phyloP scores from a whole-genome alignment of 2,888 invertebrate species.

The Gnatocerus cornutus region DNA sequence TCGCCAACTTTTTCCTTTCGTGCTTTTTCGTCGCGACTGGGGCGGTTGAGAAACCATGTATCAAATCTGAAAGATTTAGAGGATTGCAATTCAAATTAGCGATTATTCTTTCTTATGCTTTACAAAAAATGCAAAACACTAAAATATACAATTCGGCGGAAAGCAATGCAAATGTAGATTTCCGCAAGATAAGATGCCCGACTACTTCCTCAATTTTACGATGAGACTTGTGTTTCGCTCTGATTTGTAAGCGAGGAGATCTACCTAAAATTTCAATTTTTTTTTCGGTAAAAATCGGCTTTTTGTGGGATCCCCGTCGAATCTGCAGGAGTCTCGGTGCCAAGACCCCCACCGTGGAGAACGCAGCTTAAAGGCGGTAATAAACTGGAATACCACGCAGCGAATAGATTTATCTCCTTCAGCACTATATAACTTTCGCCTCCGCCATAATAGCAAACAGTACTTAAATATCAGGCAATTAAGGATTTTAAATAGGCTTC shows the following conservation, averaged over 20 bases:
- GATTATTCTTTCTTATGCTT: constrained; percentile 63
- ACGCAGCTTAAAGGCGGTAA: constrained; percentile 62
- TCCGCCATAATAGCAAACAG: constrained; percentile 40
- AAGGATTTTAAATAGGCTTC: constrained; percentile 53
- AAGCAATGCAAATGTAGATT: constrained; percentile 58
- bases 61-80: constrained; percentile 69
- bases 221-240: constrained; percentile 40
- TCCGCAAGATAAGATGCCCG: constrained; percentile 49
- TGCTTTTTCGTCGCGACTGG: constrained; percentile 22
- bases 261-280: too few relatives aligned
- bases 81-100: constrained; percentile 69
- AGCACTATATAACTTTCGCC: constrained; percentile 43
- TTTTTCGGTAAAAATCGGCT: constrained; percentile 13
- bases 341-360: constrained; percentile 57
- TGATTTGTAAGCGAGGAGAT: constrained; percentile 5
- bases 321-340: constrained; percentile 58
- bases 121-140: constrained; percentile 61
- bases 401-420: constrained; percentile 59
- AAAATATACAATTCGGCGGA: constrained; percentile 59
- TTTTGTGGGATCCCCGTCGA: constrained; percentile 25
- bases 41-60: constrained; percentile 59
- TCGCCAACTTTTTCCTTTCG: constrained; percentile 39
- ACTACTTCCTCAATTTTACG: constrained; percentile 46
- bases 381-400: constrained; percentile 60
- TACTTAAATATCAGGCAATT: constrained; percentile 60